Percentiles rank a stretch among this genome's conserved stretches.
phyloP scores from a whole-genome alignment of 64 coral and sea anemone genomes.

The Montipora foliosa region DNA sequence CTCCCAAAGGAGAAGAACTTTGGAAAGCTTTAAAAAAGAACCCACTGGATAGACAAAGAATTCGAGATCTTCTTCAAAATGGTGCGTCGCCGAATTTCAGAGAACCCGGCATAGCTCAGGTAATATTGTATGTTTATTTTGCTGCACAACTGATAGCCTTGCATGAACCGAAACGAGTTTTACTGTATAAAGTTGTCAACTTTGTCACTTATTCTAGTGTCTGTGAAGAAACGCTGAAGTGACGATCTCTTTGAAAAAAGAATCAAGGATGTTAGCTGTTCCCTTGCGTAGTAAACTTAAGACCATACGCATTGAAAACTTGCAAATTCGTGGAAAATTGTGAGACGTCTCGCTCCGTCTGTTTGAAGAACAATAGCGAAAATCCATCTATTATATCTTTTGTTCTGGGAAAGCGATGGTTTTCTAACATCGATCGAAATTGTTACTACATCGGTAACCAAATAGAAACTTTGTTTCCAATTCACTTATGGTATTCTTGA shows the following conservation, averaged over 20 bases:
- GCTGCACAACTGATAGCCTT: too few species aligned
- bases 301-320: too few species aligned
- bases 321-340: background rate
- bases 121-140: background rate
- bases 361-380: background rate
- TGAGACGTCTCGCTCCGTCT: background rate
- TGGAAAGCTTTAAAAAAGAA: background rate
- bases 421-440: too few species aligned
- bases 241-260: background rate
- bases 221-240: background rate
- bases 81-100: slow-evolving; percentile 17
- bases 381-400: background rate
- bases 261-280: background rate
- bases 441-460: too few species aligned
- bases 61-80: background rate
- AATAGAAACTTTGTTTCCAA: too few species aligned
- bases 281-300: too few species aligned
- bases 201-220: background rate
- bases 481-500: too few species aligned
- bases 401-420: too few species aligned
- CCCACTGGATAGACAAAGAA: background rate
- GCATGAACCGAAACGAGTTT: too few species aligned
- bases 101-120: background rate
- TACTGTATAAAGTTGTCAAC: too few species aligned
- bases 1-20: background rate